Evolutionary conservation across 2,888 invertebrate species (phyloP), one percentile per base, ranked within the genome.

Genomic region (Nomada fucata): DNA sequence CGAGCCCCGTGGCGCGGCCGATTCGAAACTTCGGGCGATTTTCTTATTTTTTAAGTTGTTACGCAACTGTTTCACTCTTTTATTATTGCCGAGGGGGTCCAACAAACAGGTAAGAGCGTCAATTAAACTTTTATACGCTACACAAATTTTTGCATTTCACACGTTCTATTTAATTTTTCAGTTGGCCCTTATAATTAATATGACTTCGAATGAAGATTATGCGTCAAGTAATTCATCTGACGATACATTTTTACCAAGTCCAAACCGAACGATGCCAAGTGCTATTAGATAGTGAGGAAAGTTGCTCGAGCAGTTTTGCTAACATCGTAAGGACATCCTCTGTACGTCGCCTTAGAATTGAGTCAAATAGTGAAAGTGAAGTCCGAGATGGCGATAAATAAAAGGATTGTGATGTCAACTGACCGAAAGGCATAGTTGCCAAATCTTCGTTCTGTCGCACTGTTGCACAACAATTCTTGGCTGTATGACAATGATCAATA

Each of bases 361-460:
- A 79, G 61, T 79, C 74, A 44, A 44, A 64, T 44, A 79, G 74
- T 79, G 79, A 74, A 75, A 81, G 53, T 67, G 80, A 76, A 81
- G 60, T 44, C 74, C 69, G 74, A 57, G 73, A 73, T 60, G 52
- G 20, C 71, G 60, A 57, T 71, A 67, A 57, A 60, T 36, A n/a
- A 60, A 36, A n/a, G 60, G n/a, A 18, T 4, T n/a, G 60, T 60
- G 18, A 60, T 60, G 42, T 18, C 42, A 60, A 36, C 42, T 60
- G 60, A 36, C 60, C 23, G 23, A 23, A 26, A 26, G 26, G 1
- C 1, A 26, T 2, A 26, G 26, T 26, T 2, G 26, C 26, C 26
- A 2, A 26, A 26, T 26, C 26, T 2, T 1, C 26, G 26, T 26
- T 26, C 26, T 26, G 2, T 26, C 26, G 26, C 26, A 26, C 26